Evolutionary conservation across 2,797 vertebrate species (phyloP).

Genomic region (Natrix natrix): DNA sequence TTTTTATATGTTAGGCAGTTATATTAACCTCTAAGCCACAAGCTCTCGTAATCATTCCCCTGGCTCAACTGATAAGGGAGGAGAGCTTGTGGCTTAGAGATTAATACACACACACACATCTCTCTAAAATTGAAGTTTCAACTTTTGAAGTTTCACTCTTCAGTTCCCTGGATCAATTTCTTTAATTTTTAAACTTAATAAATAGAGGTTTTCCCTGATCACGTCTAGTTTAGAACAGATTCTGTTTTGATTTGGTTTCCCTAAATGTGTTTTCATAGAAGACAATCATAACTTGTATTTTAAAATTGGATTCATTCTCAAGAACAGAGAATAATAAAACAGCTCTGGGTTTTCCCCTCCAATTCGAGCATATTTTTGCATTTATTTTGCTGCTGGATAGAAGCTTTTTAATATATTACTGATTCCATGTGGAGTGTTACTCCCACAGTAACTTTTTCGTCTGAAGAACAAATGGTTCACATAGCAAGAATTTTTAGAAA

Average conservation of each 20-base stretch:
- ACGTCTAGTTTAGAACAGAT: background rate
- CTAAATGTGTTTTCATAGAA: constrained; percentile 30
- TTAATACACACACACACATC: background rate
- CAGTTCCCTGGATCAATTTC: background rate
- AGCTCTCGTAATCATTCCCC: too few species aligned
- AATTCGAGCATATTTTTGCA: background rate
- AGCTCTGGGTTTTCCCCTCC: background rate
- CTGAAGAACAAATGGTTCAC: background rate
- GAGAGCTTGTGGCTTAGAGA: too few species aligned
- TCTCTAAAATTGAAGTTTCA: background rate
- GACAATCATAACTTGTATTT: constrained; percentile 31
- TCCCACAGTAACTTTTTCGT: background rate
- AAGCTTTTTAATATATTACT: constrained; percentile 1
- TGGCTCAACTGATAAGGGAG: too few species aligned
- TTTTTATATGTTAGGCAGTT: too few species aligned
- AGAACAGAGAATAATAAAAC: background rate
- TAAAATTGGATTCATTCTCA: background rate
- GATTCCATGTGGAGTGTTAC: background rate
- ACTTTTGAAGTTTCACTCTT: background rate
- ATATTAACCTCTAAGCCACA: too few species aligned
- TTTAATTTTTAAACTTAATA: background rate
- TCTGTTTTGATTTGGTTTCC: constrained; percentile 22
- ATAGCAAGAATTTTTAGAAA: background rate
- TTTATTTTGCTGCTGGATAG: constrained; percentile 4
- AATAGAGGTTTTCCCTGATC: constrained; percentile 39